Conservation (phyloP, 2,888 invertebrate genomes). For the Pristionchus japonicus region DNA sequence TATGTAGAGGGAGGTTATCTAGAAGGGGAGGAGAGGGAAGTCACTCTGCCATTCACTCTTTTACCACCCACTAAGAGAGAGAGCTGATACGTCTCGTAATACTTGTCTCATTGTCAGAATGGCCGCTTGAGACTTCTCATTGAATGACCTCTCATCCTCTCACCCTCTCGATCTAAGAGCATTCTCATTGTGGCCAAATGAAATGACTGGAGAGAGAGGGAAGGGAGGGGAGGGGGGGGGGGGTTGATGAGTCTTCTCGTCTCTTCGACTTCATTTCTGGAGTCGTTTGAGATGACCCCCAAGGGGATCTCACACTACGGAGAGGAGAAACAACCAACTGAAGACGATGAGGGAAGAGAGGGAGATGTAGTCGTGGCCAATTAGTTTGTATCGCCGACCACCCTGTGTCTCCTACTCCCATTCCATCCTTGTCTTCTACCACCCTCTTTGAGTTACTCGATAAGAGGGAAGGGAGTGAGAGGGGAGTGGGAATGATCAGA, state of each 20-base stretch:
- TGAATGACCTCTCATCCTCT: conserved; percentile 4
- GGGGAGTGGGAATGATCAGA: not conserved
- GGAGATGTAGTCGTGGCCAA: not conserved
- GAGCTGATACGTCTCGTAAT: not conserved
- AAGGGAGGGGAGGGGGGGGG: not conserved
- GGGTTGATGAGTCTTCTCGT: conserved; percentile 13
- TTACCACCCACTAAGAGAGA: conserved; percentile 20
- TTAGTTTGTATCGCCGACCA: not conserved
- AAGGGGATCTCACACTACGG: not conserved
- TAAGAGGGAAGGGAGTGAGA: not conserved
- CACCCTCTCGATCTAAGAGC: conserved; percentile 14
- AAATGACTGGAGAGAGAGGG: conserved; percentile 2
- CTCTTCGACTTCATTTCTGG: not conserved
- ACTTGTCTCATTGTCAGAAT: not conserved
- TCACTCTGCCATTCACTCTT: not conserved
- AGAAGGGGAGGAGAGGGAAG: not conserved
- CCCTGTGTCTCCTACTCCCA: not conserved
- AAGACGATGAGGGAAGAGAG: conserved; percentile 10
- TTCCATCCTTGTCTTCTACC: not conserved
- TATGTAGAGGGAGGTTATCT: conserved; percentile 5
- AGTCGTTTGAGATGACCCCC: conserved; percentile 31
- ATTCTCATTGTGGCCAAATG: conserved; percentile 21
- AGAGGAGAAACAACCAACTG: conserved; percentile 23
- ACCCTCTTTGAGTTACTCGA: not conserved
- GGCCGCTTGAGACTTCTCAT: conserved; percentile 10